Evolutionary conservation across 2,113 vertebrate species (phyloP).

Genomic region (Nibea coibor): DNA sequence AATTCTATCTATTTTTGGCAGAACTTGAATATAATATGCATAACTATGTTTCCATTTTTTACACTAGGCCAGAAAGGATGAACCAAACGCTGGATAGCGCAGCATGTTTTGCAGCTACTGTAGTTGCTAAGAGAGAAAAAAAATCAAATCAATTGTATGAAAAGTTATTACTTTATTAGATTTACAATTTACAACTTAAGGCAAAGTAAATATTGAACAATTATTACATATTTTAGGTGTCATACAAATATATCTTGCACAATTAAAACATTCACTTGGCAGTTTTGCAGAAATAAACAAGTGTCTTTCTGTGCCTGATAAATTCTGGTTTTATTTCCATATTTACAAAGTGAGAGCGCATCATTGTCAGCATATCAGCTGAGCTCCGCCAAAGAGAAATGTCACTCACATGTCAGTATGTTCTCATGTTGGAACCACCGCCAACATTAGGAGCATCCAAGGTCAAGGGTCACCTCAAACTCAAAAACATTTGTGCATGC

Average conservation of each 20-base stretch:
- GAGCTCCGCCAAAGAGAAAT: neutral
- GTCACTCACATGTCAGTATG: neutral
- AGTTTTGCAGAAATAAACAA: neutral
- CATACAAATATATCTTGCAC: neutral
- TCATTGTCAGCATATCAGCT: neutral
- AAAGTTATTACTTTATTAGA: slow-evolving; percentile 3
- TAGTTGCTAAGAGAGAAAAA: too few relatives aligned
- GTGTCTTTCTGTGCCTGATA: neutral
- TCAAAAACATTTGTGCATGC: neutral
- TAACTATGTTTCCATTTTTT: too few relatives aligned
- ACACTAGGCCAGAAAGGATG: too few relatives aligned
- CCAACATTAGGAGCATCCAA: neutral
- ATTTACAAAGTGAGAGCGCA: neutral
- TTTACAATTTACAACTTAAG: neutral
- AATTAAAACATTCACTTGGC: neutral
- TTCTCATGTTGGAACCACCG: neutral
- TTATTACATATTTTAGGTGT: neutral
- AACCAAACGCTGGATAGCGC: too few relatives aligned
- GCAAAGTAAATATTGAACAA: neutral
- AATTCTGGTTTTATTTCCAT: neutral
- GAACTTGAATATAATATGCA: too few relatives aligned
- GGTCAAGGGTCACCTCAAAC: neutral
- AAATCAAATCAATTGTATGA: too few relatives aligned
- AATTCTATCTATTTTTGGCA: too few relatives aligned
- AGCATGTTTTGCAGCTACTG: too few relatives aligned